phyloP scores from a whole-genome alignment of 1,140 invertebrate genomes.

The Drosophila lacertosa region DNA sequence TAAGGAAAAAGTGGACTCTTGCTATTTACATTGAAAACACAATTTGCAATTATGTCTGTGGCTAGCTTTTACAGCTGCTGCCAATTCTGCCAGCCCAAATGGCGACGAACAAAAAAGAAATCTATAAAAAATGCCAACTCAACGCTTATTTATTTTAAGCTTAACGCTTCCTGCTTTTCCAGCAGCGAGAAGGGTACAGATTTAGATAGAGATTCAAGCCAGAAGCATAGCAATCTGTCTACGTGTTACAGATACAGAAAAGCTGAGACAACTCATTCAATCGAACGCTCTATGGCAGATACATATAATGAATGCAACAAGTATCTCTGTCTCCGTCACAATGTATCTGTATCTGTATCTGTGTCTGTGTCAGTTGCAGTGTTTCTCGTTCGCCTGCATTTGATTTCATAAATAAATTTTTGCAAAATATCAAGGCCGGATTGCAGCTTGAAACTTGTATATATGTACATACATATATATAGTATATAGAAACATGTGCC shows the following conservation, averaged over 20 bases:
- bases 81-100: constrained; percentile 40
- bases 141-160: constrained; percentile 57
- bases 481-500: constrained; percentile 22
- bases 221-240: constrained; percentile 39
- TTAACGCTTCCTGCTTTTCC: constrained; percentile 58
- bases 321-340: constrained; percentile 60
- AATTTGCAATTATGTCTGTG: constrained; percentile 40
- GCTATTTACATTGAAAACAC: constrained; percentile 47
- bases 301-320: constrained; percentile 78
- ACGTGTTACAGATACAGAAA: constrained; percentile 71
- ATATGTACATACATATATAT: constrained; percentile 42
- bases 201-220: constrained; percentile 26
- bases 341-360: constrained; percentile 52
- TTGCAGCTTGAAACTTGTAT: constrained; percentile 76
- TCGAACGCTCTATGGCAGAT: constrained; percentile 56
- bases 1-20: background rate
- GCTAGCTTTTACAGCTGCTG: constrained; percentile 27
- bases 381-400: constrained; percentile 61
- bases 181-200: background rate
- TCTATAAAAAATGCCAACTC: constrained; percentile 36
- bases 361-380: constrained; percentile 11
- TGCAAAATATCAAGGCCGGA: constrained; percentile 79
- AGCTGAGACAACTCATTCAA: constrained; percentile 59
- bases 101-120: background rate
- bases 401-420: constrained; percentile 82